These are phyloP conservation scores for Opisthocomus hoazin DNA, from an alignment of 2,113 vertebrate species.

Conservation along the genomic window DNA sequence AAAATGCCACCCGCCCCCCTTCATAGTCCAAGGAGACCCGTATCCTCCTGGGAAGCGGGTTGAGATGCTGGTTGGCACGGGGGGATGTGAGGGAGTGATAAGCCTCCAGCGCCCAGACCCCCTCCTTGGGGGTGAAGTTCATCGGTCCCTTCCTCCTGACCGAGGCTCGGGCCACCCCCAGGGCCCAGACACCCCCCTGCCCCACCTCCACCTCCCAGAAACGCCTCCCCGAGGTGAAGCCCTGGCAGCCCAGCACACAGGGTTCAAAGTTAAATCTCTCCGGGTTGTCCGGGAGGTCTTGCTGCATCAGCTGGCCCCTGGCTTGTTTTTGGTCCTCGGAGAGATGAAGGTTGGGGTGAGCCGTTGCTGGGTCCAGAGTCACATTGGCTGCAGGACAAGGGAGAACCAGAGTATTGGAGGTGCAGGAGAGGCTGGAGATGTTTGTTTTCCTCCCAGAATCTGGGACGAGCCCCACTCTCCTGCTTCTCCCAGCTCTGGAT, in stretches of 20 bases:
- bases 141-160: slow-evolving; percentile 75
- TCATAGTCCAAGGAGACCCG: slow-evolving; percentile 78
- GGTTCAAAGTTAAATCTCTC: slow-evolving; percentile 65
- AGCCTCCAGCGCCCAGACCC: slow-evolving; percentile 73
- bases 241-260: slow-evolving; percentile 70
- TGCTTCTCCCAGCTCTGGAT: not conserved
- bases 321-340: slow-evolving; percentile 67
- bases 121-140: slow-evolving; percentile 71
- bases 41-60: slow-evolving; percentile 68
- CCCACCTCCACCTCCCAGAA: slow-evolving; percentile 81
- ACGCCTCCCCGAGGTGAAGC: slow-evolving; percentile 63
- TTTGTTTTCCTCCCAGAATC: not conserved
- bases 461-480: not conserved
- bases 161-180: slow-evolving; percentile 70
- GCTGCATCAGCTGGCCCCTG: slow-evolving; percentile 30
- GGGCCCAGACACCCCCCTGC: slow-evolving; percentile 71
- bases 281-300: slow-evolving; percentile 27
- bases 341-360: slow-evolving; percentile 67
- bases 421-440: not conserved
- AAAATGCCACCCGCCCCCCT: slow-evolving; percentile 79
- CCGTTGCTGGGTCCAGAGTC: slow-evolving; percentile 68
- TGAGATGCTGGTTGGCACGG: slow-evolving; percentile 54
- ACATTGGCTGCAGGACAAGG: not conserved
- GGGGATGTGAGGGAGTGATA: slow-evolving; percentile 65
- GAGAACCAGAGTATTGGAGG: not conserved